These are phyloP conservation scores for Mesoligia furuncula DNA, from an alignment of 2,888 invertebrate species.

Conservation along the genomic window DNA sequence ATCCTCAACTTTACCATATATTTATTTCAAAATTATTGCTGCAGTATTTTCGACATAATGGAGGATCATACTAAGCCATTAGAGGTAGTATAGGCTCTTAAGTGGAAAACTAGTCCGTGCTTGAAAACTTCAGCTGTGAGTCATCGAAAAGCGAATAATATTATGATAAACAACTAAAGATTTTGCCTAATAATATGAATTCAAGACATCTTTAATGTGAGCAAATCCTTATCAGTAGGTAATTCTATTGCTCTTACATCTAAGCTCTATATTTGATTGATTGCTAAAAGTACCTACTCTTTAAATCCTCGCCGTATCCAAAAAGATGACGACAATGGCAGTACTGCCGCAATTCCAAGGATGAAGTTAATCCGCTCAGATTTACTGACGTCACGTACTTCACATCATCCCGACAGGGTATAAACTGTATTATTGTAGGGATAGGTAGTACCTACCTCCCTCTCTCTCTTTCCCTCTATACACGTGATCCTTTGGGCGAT, in stretches of 20 bases:
- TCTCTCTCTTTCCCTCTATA: neutral
- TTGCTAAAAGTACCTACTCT: slow-evolving; percentile 34
- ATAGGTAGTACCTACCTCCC: neutral
- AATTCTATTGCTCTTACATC: slow-evolving; percentile 9
- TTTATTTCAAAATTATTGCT: too few relatives aligned
- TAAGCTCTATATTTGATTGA: slow-evolving; percentile 9
- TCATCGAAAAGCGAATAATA: neutral
- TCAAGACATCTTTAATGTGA: neutral
- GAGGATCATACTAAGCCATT: too few relatives aligned
- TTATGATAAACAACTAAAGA: neutral
- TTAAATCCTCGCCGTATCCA: slow-evolving; percentile 18
- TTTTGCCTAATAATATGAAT: neutral
- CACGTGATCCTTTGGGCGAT: neutral
- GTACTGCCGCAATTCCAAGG: slow-evolving; percentile 41
- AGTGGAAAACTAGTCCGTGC: neutral
- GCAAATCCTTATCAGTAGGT: neutral
- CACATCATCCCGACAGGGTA: slow-evolving; percentile 31
- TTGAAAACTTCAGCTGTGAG: too few relatives aligned
- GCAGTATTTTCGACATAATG: too few relatives aligned
- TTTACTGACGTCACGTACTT: slow-evolving; percentile 56
- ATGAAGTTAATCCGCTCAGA: slow-evolving; percentile 55
- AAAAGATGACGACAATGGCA: slow-evolving; percentile 28
- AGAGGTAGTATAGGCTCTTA: too few relatives aligned
- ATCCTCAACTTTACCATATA: too few relatives aligned
- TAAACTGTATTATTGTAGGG: slow-evolving; percentile 25